These are phyloP conservation scores for Sphenodon punctatus DNA, from an alignment of 2,797 vertebrate genomes.

Conservation along the genomic window DNA sequence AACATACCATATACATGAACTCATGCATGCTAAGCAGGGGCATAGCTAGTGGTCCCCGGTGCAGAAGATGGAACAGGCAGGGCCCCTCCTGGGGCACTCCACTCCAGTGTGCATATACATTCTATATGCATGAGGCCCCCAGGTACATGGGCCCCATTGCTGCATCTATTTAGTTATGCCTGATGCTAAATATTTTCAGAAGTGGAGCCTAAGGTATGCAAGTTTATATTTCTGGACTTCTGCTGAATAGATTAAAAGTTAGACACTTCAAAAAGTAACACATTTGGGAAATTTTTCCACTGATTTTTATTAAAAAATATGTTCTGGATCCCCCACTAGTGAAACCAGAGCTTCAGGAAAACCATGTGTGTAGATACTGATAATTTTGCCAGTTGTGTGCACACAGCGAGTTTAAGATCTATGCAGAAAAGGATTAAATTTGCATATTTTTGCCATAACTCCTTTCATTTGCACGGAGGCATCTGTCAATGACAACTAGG, in stretches of 20 bases:
- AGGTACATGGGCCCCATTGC: too few relatives aligned
- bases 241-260: not conserved
- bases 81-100: too few relatives aligned
- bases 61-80: too few relatives aligned
- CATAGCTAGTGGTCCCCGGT: too few relatives aligned
- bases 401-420: not conserved
- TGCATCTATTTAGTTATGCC: too few relatives aligned
- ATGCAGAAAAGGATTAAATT: not conserved
- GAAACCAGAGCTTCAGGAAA: slow-evolving; percentile 4
- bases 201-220: not conserved
- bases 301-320: not conserved
- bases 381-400: slow-evolving; percentile 8
- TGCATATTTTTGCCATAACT: slow-evolving; percentile 25
- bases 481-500: not conserved
- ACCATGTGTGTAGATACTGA: not conserved
- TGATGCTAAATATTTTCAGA: not conserved
- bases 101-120: too few relatives aligned
- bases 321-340: not conserved
- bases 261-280: not conserved
- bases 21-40: too few relatives aligned
- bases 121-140: too few relatives aligned
- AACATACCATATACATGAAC: too few relatives aligned
- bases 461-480: not conserved
- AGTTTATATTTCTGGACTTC: too few relatives aligned
- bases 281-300: not conserved